Evolutionary conservation across 2,113 vertebrate genomes (phyloP).

Genomic region (Lampris incognitus): DNA sequence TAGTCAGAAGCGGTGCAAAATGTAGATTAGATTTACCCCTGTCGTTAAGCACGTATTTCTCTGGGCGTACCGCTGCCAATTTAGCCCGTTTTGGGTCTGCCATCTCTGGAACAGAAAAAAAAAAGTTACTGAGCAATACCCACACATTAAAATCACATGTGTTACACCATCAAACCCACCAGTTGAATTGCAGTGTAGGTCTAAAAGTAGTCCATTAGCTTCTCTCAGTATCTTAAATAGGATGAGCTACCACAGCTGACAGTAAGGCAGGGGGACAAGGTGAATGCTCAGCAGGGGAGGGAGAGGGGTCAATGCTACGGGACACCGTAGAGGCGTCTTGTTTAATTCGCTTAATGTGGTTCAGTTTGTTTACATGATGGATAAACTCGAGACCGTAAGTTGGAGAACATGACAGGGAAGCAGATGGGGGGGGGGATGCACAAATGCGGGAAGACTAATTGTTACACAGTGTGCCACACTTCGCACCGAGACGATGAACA

Average conservation of each 20-base stretch:
- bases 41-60: constrained; percentile 85
- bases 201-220: neutral
- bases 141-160: constrained; percentile 1
- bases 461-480: neutral
- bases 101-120: constrained; percentile 84
- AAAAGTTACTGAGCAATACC: constrained; percentile 1
- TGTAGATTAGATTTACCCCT: constrained; percentile 85
- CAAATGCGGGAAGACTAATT: too few relatives aligned
- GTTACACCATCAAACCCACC: neutral
- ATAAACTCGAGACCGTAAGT: neutral
- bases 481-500: neutral
- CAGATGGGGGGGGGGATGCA: too few relatives aligned
- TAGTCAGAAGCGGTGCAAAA: neutral
- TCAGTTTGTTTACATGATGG: neutral
- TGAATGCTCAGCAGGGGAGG: constrained; percentile 42
- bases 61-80: constrained; percentile 65
- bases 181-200: neutral
- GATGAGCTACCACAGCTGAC: constrained; percentile 30
- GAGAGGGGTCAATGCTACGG: constrained; percentile 20
- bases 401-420: neutral
- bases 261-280: constrained; percentile 18
- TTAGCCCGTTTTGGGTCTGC: constrained; percentile 72
- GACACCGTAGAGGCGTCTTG: constrained; percentile 8
- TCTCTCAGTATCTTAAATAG: constrained; percentile 27
- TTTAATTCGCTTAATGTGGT: neutral